phyloP scores from a whole-genome alignment of 2,797 vertebrate genomes.

The Semotilus atromaculatus region DNA sequence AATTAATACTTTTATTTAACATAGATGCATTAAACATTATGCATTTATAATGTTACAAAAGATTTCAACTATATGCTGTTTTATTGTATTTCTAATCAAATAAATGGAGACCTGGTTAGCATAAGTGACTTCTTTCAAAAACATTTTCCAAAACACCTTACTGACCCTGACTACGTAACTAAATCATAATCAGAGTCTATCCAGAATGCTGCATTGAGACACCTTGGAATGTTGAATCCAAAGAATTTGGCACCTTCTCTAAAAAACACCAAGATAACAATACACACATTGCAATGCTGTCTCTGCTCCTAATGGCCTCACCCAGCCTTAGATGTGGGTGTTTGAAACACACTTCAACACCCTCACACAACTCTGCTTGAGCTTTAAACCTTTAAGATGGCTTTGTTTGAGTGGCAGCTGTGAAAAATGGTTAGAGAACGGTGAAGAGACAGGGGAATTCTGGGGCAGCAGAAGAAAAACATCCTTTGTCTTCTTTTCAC shows the following conservation, averaged over 20 bases:
- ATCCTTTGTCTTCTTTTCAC: constrained; percentile 37
- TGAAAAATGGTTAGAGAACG: constrained; percentile 54
- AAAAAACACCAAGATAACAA: constrained; percentile 10
- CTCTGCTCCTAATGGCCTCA: constrained; percentile 36
- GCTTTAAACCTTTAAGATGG: constrained; percentile 39
- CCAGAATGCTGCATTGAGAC: neutral
- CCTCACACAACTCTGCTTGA: constrained; percentile 32
- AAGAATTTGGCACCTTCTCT: neutral
- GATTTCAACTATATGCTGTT: neutral
- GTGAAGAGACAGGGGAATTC: constrained; percentile 27
- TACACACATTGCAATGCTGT: constrained; percentile 18
- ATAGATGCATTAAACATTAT: neutral
- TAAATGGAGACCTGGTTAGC: neutral
- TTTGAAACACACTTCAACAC: constrained; percentile 42
- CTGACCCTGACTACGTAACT: neutral
- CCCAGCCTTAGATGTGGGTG: constrained; percentile 27
- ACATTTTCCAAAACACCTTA: neutral
- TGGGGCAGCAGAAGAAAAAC: constrained; percentile 44
- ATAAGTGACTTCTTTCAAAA: neutral
- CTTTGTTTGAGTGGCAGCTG: constrained; percentile 44
- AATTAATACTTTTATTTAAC: too few species aligned
- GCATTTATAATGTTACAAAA: neutral
- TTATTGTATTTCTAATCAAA: neutral
- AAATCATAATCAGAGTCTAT: neutral
- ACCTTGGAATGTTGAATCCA: neutral